Evolutionary conservation across 2,113 vertebrate genomes (phyloP).

Genomic region (Chionodraco myersi): DNA sequence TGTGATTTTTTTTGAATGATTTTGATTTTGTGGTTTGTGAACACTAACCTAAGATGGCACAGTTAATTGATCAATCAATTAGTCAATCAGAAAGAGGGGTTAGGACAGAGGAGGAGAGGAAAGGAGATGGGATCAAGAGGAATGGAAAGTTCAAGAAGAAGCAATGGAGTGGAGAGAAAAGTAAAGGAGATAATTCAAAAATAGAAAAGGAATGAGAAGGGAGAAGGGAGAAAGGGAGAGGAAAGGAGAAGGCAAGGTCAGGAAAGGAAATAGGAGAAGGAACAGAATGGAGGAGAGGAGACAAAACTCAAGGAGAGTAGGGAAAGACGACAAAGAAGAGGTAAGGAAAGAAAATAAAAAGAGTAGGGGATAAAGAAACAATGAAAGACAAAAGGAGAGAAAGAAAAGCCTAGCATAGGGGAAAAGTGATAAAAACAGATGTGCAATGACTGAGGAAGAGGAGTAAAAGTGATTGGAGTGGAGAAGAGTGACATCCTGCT

Average conservation of each 20-base stretch:
- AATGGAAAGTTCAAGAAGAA: background rate
- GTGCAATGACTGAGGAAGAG: background rate
- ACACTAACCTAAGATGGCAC: background rate
- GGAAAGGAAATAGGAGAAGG: background rate
- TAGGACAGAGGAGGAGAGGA: background rate
- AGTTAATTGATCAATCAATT: background rate
- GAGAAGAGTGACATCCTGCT: conserved; percentile 3
- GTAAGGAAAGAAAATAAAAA: no score
- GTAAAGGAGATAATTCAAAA: no score
- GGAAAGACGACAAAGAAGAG: no score
- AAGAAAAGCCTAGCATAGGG: background rate
- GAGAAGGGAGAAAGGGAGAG: no score
- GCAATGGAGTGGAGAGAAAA: background rate
- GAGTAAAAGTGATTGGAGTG: background rate
- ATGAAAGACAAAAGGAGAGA: background rate
- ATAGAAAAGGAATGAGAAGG: no score
- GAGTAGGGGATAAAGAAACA: no score
- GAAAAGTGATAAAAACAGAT: background rate
- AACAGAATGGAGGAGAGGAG: background rate
- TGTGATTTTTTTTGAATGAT: background rate
- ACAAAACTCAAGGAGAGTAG: no score
- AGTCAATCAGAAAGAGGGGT: background rate
- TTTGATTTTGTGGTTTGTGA: background rate
- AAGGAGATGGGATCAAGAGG: background rate
- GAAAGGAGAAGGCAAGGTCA: background rate